A percentile compares a stretch with the other conserved stretches of the same genome.
phyloP scores from a whole-genome alignment of 2,113 vertebrate genomes.

The Brachypteracias leptosomus region DNA sequence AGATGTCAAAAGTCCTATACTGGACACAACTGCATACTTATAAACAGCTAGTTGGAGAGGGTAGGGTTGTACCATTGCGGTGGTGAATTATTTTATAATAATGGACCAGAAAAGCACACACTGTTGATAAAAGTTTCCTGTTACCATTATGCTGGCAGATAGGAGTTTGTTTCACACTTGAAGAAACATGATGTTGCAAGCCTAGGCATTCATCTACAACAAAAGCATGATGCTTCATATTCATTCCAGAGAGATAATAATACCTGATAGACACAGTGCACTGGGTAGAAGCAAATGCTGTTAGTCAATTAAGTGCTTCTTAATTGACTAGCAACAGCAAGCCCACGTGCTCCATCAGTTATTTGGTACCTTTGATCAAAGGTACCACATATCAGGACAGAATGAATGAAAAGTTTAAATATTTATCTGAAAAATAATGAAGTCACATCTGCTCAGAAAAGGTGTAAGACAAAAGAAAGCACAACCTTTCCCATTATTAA shows the following conservation, averaged over 20 bases:
- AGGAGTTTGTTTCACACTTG: background rate
- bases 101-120: background rate
- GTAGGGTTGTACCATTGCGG: too few species aligned
- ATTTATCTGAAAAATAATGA: background rate
- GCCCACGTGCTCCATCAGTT: background rate
- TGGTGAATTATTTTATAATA: background rate
- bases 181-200: background rate
- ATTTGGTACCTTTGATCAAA: background rate
- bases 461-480: background rate
- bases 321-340: background rate
- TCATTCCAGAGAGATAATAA: background rate
- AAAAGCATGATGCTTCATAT: background rate
- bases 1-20: background rate
- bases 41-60: background rate
- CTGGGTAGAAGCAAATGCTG: background rate
- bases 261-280: rapidly evolving
- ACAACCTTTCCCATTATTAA: background rate
- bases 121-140: background rate
- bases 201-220: background rate
- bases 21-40: background rate
- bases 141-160: background rate
- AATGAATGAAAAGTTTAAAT: background rate
- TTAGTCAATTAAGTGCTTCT: background rate
- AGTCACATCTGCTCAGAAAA: background rate
- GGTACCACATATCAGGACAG: background rate